Conservation (phyloP, 2,113 vertebrate genomes). For the Dipodomys merriami region DNA sequence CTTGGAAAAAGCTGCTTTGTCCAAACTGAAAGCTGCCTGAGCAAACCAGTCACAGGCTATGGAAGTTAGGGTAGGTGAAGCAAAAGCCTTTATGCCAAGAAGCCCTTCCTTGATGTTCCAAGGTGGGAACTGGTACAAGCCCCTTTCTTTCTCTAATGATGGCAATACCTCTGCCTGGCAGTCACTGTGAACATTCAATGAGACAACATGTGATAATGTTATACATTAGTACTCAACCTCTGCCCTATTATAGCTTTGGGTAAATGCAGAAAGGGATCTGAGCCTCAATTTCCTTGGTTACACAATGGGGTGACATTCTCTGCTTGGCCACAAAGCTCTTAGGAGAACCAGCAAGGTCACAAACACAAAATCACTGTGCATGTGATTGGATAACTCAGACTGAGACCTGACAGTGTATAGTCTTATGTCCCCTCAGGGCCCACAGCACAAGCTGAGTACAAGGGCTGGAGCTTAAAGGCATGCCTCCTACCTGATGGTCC, state of each 20-base stretch:
- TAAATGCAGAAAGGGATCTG: background rate
- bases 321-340: background rate
- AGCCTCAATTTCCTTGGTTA: background rate
- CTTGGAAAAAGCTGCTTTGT: background rate
- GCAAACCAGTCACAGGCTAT: background rate
- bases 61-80: background rate
- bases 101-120: background rate
- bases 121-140: background rate
- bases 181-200: background rate
- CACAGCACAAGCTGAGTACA: background rate
- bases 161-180: background rate
- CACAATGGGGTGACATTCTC: background rate
- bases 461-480: background rate
- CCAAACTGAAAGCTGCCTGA: background rate
- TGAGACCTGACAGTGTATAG: fast-evolving
- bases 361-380: background rate
- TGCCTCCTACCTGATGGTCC: background rate
- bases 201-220: background rate
- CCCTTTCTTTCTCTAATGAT: too few relatives aligned
- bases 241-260: background rate
- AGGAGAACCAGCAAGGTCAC: background rate
- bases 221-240: background rate
- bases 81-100: background rate
- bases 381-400: background rate
- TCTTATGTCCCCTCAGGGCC: too few relatives aligned